Evolutionary conservation across 2,797 vertebrate species (phyloP).

Genomic region (Crypturellus tataupa): DNA sequence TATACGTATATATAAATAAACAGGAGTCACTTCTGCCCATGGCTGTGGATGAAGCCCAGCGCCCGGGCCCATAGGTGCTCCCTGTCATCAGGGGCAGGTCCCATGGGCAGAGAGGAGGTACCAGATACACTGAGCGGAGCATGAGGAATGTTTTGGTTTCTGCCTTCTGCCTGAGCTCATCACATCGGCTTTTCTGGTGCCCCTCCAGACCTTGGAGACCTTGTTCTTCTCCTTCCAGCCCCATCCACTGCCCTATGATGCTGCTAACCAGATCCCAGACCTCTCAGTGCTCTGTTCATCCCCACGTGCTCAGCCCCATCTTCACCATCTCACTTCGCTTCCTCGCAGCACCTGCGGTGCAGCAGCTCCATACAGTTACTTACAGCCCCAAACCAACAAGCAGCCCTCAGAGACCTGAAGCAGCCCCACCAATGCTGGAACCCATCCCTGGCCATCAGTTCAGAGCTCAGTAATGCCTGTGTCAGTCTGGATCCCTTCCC

Average conservation of each 20-base stretch:
- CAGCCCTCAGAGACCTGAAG: fast-evolving
- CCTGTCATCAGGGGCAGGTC: neutral
- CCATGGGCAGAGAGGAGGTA: neutral
- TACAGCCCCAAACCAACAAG: neutral
- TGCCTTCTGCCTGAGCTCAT: neutral
- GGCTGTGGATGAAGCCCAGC: too few relatives aligned
- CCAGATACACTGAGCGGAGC: neutral
- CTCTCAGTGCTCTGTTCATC: neutral
- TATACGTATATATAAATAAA: too few relatives aligned
- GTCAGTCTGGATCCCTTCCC: neutral
- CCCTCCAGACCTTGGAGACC: neutral
- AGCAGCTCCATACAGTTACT: fast-evolving
- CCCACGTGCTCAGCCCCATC: neutral
- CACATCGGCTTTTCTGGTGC: fast-evolving
- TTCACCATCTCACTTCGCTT: neutral
- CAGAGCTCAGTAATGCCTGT: neutral
- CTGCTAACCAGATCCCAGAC: neutral
- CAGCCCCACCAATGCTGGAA: neutral
- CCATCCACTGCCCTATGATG: neutral
- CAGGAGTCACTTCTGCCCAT: neutral
- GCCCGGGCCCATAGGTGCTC: neutral
- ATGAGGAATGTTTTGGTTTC: fast-evolving
- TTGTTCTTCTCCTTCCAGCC: neutral
- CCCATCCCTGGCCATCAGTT: fast-evolving
- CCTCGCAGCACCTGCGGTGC: neutral